Conservation (phyloP, 2,888 invertebrate genomes). For the Alentia gelatinosa region DNA sequence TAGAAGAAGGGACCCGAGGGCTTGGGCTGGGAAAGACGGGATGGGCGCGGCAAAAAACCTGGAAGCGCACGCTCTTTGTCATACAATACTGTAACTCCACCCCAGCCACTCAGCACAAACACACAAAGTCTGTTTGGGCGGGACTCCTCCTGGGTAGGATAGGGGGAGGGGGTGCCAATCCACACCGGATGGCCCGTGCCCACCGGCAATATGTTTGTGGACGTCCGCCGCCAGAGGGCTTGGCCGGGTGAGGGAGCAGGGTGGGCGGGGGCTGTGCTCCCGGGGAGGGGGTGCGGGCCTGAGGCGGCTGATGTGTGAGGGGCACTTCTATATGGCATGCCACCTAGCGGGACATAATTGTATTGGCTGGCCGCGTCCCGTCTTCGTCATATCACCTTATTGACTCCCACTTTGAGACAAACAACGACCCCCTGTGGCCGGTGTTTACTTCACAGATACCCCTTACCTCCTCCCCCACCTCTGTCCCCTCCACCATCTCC, state of each 20-base stretch:
- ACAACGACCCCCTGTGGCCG: background rate
- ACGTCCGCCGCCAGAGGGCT: background rate
- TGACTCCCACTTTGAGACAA: background rate
- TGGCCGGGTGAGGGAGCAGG: background rate
- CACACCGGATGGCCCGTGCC: background rate
- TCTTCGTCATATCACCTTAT: conserved; percentile 36
- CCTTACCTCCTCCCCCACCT: background rate
- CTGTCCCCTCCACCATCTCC: background rate
- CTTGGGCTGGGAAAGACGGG: background rate
- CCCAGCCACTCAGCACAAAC: background rate
- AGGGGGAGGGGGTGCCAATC: background rate
- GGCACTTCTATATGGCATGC: background rate
- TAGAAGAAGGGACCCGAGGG: no score
- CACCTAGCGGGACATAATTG: conserved; percentile 3
- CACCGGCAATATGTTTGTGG: conserved; percentile 16
- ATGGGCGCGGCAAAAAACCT: background rate
- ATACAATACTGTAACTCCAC: conserved; percentile 31
- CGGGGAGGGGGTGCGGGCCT: background rate
- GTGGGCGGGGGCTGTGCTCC: background rate
- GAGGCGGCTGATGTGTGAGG: background rate
- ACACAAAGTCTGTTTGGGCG: conserved; percentile 20
- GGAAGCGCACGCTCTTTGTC: conserved; percentile 10
- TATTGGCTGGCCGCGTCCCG: conserved; percentile 15
- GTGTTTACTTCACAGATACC: background rate
- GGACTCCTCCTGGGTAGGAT: background rate